Evolutionary conservation across 2,888 invertebrate species (phyloP).

Genomic region (Merodon equestris): DNA sequence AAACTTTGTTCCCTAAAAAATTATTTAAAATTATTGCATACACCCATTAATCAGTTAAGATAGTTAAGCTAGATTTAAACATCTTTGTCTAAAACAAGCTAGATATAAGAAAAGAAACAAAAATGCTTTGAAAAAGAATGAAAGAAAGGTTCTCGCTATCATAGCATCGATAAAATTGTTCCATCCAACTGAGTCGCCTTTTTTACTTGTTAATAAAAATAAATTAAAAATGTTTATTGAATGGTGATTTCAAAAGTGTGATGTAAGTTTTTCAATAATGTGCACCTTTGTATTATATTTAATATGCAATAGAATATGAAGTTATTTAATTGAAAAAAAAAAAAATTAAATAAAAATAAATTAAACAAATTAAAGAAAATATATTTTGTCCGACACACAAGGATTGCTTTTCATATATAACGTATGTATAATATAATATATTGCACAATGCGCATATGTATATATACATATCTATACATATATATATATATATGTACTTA

Average conservation of each 20-base stretch:
- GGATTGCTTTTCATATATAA: conserved; percentile 50
- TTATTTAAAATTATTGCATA: no score
- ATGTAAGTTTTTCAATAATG: conserved; percentile 53
- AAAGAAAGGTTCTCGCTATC: no score
- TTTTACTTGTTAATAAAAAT: not conserved
- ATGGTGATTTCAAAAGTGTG: no score
- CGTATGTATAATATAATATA: conserved; percentile 38
- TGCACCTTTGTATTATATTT: no score
- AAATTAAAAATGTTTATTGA: conserved; percentile 26
- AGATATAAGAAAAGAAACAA: conserved; percentile 5
- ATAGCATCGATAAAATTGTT: not conserved
- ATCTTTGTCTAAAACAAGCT: no score
- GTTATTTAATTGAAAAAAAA: conserved; percentile 13
- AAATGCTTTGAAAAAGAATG: not conserved
- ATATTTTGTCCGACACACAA: conserved; percentile 56
- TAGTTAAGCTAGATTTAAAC: no score
- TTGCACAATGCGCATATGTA: conserved; percentile 50
- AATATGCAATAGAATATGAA: conserved; percentile 58
- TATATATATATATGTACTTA: conserved; percentile 29
- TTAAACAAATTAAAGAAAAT: not conserved
- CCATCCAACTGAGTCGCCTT: not conserved
- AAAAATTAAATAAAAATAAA: conserved; percentile 23
- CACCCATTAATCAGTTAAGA: no score
- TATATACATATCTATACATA: conserved; percentile 39
- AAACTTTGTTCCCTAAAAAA: no score